Base-by-base conservation (phyloP, 2,797 vertebrate species). In the Morus bassanus region DNA sequence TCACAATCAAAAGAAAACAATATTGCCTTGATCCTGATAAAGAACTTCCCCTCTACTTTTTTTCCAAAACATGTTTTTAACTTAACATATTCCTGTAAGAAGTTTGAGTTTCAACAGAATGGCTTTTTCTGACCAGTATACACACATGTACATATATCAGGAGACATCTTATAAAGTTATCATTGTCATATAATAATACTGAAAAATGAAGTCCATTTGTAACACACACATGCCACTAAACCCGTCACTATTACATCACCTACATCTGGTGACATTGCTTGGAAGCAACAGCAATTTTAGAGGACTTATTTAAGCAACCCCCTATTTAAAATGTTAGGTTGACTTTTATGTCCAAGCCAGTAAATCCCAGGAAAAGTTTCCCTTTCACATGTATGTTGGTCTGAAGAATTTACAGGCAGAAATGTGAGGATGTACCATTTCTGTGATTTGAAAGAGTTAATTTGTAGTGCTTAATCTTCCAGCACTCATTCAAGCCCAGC, bases 211-310 rank as follows among this genome's bases (percentile, higher is more conserved):
- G 3, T 37, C 24, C 3, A 1, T 5, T 9, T 50, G 16, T n/a
- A 61, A 5, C 22, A 31, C 1, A 10, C 3, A 30, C 5, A 4
- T 37, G 39, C 21, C 51, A 76, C 11, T 18, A 10, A 72, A 65
- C 11, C 19, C 5, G 1, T n/a, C 1, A 0, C 45, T 77, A 13
- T 28, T 39, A n/a, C 18, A 39, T 30, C 15, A 7, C 6, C 27
- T 74, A 19, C 7, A 15, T 22, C 51, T 10, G 5, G 5, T 39
- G 25, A 35, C 15, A 24, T 3, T 39, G 12, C 39, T 41, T 70
- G 25, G 25, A 73, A 89, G 17, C 4, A 65, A 31, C 31, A 67
- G 5, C 31, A 53, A 27, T 68, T 67, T 82, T 63, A 72, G 78
- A 79, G 24, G 17, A 54, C 10, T 74, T 60, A 17, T 11, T 41